These are phyloP conservation scores for Nemoura dubitans DNA, from an alignment of 2,888 invertebrate genomes.

Conservation along the genomic window DNA sequence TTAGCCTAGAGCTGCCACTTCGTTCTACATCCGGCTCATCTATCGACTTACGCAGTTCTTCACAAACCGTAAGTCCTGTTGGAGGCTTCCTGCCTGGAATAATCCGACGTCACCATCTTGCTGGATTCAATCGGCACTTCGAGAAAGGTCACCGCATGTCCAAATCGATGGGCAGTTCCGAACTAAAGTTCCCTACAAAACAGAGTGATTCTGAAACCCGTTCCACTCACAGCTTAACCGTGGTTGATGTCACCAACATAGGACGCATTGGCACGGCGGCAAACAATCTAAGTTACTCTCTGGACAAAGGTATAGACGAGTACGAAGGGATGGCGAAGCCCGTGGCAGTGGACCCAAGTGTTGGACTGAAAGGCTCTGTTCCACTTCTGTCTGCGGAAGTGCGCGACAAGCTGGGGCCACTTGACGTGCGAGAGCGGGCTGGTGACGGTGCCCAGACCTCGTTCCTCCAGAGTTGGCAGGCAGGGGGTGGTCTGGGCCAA, in stretches of 20 bases:
- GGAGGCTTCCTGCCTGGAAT: slow-evolving; percentile 41
- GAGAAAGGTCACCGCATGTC: slow-evolving; percentile 50
- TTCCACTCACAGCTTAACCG: slow-evolving; percentile 38
- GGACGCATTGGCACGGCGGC: neutral
- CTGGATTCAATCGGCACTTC: slow-evolving; percentile 40
- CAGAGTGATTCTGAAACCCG: slow-evolving; percentile 43
- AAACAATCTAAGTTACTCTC: slow-evolving; percentile 48
- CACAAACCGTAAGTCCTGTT: slow-evolving; percentile 48
- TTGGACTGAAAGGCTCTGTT: slow-evolving; percentile 48
- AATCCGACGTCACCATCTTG: slow-evolving; percentile 17
- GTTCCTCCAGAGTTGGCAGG: slow-evolving; percentile 50
- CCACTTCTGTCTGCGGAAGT: slow-evolving; percentile 46
- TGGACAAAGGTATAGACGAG: slow-evolving; percentile 52
- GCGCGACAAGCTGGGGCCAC: slow-evolving; percentile 20
- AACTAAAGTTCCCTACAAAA: slow-evolving; percentile 46
- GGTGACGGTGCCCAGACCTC: slow-evolving; percentile 47
- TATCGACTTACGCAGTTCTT: slow-evolving; percentile 47
- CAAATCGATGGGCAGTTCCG: slow-evolving; percentile 50
- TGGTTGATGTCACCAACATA: neutral
- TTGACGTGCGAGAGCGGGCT: slow-evolving; percentile 16
- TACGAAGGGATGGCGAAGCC: slow-evolving; percentile 50
- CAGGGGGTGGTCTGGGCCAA: slow-evolving; percentile 47
- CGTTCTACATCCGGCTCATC: slow-evolving; percentile 51
- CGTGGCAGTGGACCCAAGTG: slow-evolving; percentile 26
- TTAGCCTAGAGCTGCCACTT: slow-evolving; percentile 46